phyloP scores from a whole-genome alignment of 2,113 vertebrate genomes.

The Bombycilla garrulus region DNA sequence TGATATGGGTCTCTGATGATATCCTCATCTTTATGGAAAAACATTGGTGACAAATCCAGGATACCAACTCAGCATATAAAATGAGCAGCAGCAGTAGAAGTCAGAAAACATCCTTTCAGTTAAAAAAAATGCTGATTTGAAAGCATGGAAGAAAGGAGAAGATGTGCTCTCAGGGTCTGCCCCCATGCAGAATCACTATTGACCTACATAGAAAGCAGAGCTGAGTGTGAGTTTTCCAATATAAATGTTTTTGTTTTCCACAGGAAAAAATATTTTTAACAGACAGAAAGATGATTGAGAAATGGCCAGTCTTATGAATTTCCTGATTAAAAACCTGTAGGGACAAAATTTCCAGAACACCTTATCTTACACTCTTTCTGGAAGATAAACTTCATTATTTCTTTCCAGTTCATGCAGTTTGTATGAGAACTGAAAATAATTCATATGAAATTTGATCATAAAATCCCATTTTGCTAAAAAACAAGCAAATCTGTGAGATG shows the following conservation, averaged over 20 bases:
- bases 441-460: neutral
- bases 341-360: neutral
- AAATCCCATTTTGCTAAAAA: neutral
- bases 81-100: neutral
- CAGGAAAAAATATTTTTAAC: neutral
- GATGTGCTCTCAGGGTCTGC: neutral
- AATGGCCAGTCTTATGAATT: neutral
- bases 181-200: neutral
- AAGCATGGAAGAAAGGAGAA: neutral
- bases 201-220: neutral
- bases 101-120: neutral
- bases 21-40: neutral
- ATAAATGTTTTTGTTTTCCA: neutral
- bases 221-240: neutral
- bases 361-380: neutral
- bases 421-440: neutral
- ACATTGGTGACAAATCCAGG: neutral
- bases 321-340: neutral
- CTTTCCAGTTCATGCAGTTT: neutral
- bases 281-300: neutral
- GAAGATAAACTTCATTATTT: neutral
- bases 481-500: neutral
- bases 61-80: neutral
- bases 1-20: neutral
- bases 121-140: neutral